Evolutionary conservation across 2,888 invertebrate species (phyloP).

Genomic region (Itoplectis maculator): DNA sequence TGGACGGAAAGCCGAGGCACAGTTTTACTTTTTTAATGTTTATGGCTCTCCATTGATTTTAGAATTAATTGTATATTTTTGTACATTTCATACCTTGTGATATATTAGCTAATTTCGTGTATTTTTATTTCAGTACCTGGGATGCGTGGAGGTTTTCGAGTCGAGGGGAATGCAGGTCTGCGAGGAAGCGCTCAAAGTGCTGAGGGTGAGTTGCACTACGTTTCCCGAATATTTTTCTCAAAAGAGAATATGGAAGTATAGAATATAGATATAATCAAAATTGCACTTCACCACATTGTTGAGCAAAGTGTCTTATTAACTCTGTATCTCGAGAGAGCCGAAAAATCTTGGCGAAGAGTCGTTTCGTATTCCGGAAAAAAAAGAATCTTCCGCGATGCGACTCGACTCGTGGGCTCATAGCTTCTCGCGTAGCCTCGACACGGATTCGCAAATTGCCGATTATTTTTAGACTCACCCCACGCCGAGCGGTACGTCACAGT

Average conservation of each 20-base stretch:
- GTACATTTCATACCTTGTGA: too few species aligned
- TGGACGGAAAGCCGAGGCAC: neutral
- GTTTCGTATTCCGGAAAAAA: conserved; percentile 36
- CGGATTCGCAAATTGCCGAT: conserved; percentile 54
- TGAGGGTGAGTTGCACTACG: conserved; percentile 90
- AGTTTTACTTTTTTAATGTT: too few species aligned
- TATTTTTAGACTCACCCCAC: conserved; percentile 56
- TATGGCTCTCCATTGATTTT: too few species aligned
- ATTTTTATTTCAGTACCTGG: conserved; percentile 91
- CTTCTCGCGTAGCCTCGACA: conserved; percentile 57
- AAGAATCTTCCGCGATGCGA: conserved; percentile 35
- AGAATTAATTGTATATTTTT: too few species aligned
- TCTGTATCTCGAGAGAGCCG: conserved; percentile 17
- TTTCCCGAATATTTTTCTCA: conserved; percentile 22
- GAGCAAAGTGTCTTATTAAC: neutral
- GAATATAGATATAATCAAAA: neutral
- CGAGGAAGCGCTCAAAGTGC: conserved; percentile 98
- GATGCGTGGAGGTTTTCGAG: conserved; percentile 99
- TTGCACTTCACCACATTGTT: conserved; percentile 7
- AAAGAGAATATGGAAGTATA: conserved; percentile 20
- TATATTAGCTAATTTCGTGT: conserved; percentile 15
- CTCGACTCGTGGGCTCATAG: conserved; percentile 26
- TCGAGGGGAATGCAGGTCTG: conserved; percentile 99
- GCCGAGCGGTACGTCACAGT: conserved; percentile 10
- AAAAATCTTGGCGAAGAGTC: neutral